A percentile compares a stretch with the other conserved stretches of the same genome.
Evolutionary conservation across 2,113 vertebrate genomes (phyloP).

Genomic region (Hiodon tergisus): DNA sequence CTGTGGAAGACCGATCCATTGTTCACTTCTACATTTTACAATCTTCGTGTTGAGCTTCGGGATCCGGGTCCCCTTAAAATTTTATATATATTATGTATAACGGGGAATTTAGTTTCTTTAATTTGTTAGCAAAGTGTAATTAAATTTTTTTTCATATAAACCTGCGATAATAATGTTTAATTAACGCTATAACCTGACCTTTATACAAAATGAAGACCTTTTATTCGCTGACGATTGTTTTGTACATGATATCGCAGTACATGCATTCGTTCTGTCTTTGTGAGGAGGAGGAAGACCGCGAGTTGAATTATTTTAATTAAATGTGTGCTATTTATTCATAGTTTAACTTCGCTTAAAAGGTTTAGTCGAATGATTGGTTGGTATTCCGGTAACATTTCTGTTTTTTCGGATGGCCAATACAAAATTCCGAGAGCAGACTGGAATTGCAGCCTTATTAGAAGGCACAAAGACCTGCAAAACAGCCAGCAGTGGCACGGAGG

Average conservation of each 20-base stretch:
- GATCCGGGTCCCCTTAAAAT: neutral
- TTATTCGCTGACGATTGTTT: neutral
- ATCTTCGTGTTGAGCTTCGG: slow-evolving; percentile 11
- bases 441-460: slow-evolving; percentile 44
- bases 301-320: slow-evolving; percentile 18
- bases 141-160: too few species aligned
- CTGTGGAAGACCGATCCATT: slow-evolving; percentile 53
- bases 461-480: slow-evolving; percentile 44
- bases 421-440: slow-evolving; percentile 21
- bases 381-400: neutral
- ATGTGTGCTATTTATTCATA: slow-evolving; percentile 26
- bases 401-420: neutral
- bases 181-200: neutral
- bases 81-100: neutral
- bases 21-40: slow-evolving; percentile 55
- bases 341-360: slow-evolving; percentile 5
- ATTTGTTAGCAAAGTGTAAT: too few species aligned
- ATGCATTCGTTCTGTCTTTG: slow-evolving; percentile 48
- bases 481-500: slow-evolving; percentile 20
- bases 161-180: neutral
- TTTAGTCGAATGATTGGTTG: neutral
- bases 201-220: slow-evolving; percentile 10
- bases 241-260: slow-evolving; percentile 50
- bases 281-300: slow-evolving; percentile 44
- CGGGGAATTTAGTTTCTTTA: neutral